These are phyloP conservation scores for Hafferia zeledoni DNA, from an alignment of 2,797 vertebrate genomes.

Conservation along the genomic window DNA sequence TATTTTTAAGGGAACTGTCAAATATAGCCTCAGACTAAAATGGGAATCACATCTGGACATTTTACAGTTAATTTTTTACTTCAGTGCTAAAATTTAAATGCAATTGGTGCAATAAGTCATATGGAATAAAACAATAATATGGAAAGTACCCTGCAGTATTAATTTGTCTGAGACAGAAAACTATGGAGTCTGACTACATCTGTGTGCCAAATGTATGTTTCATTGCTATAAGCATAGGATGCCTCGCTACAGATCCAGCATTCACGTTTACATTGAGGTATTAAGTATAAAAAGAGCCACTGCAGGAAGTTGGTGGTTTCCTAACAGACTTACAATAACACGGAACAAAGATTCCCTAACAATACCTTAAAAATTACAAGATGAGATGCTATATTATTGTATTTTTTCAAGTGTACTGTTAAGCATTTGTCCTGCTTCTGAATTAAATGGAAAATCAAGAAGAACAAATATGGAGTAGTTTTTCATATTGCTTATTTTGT, in stretches of 20 bases:
- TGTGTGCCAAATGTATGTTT: not conserved
- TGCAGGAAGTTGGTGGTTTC: not conserved
- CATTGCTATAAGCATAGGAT: not conserved
- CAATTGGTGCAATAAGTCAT: not conserved
- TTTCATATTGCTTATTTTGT: not conserved
- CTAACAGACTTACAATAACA: not conserved
- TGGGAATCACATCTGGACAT: not conserved
- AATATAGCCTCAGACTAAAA: not conserved
- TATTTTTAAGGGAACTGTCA: not conserved
- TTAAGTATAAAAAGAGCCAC: not conserved
- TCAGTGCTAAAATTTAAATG: not conserved
- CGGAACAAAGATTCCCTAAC: not conserved
- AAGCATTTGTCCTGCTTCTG: not conserved
- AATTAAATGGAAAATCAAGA: not conserved
- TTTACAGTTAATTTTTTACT: constrained; percentile 7
- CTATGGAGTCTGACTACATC: not conserved
- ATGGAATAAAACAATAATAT: not conserved
- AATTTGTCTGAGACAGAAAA: not conserved
- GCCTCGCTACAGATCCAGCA: not conserved
- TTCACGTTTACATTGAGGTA: not conserved
- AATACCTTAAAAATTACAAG: not conserved
- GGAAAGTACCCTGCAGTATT: constrained; percentile 2
- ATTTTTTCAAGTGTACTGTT: not conserved
- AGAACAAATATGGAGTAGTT: not conserved
- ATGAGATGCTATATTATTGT: not conserved